Conservation (phyloP, 2,888 invertebrate genomes). For the Acrobasis repandana region DNA sequence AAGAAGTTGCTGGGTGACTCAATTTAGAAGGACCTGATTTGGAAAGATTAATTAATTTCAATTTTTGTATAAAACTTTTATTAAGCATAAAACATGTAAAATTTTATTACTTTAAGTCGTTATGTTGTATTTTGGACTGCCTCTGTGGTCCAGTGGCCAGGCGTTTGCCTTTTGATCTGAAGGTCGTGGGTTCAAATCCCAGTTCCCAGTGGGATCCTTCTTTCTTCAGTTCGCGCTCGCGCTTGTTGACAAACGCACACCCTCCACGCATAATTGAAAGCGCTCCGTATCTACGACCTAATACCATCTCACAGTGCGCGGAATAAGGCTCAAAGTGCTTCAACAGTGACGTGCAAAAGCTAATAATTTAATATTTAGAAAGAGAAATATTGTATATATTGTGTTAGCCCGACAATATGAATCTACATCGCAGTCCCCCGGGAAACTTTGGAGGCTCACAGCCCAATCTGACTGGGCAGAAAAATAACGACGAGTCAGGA, state of each 20-base stretch:
- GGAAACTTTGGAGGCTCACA: background rate
- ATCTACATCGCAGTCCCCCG: background rate
- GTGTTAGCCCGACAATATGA: background rate
- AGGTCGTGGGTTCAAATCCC: no score
- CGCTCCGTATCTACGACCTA: background rate
- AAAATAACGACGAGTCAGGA: no score
- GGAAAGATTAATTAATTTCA: background rate
- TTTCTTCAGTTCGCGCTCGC: background rate
- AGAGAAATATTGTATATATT: background rate
- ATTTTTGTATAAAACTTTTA: background rate
- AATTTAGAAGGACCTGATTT: constrained; percentile 47
- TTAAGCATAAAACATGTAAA: no score
- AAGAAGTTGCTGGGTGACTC: constrained; percentile 54
- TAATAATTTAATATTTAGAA: background rate
- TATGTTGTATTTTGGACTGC: no score
- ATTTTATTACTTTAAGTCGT: no score
- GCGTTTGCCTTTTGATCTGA: no score
- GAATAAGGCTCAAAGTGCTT: background rate
- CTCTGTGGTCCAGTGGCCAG: no score
- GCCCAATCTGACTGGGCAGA: background rate
- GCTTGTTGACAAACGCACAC: background rate
- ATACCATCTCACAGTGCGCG: background rate
- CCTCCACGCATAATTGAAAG: background rate
- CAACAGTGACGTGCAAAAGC: background rate
- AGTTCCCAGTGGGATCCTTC: no score